Base-by-base conservation (phyloP, 2,113 vertebrate species). In the Chionodraco myersi region DNA sequence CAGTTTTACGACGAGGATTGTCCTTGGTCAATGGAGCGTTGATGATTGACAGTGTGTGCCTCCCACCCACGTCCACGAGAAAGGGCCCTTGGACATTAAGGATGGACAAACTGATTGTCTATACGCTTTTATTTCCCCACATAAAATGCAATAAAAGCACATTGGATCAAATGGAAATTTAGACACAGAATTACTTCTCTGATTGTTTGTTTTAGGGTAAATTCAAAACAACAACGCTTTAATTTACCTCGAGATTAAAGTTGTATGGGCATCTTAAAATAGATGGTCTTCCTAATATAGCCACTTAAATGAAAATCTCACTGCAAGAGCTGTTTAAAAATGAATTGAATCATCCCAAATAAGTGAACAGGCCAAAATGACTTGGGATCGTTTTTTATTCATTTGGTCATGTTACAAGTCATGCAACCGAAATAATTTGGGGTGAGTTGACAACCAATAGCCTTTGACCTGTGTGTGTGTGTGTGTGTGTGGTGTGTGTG, bases 1-100 rank as follows among this genome's bases (percentile, higher is more conserved):
- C 91, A 88, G 91, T 92, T 95, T 93, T 93, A 93, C 90, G 77
- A 93, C 81, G 89, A 89, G 91, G 86, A 95, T 95, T 95, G 94
- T 95, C 88, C 85, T 77, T 89, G 93, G 90, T 94, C 93, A 94
- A 84, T 89, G 92, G 90, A 94, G 92, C 94, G 83, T 87, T 86
- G 72, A 88, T 92, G 93, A 95, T 81, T 95, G 94, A 93, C 93
- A 92, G 88, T 82, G 79, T 85, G 89, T 72, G 82, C 86, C 92
- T 92, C 91, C 91, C 73, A 87, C 92, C 92, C 92, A 93, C 86
- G 77, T 86, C 86, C 79, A 86, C 88, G 86, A 69, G 88, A 93
- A 90, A 79, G 72, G 84, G 76, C 88, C 87, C 68, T 84, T 90
- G 85, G 92, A 93, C 88, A 85, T 89, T 81, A 87, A 86, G 67